Conservation (phyloP, 2,797 vertebrate species). For the Leucoraja ocellata region DNA sequence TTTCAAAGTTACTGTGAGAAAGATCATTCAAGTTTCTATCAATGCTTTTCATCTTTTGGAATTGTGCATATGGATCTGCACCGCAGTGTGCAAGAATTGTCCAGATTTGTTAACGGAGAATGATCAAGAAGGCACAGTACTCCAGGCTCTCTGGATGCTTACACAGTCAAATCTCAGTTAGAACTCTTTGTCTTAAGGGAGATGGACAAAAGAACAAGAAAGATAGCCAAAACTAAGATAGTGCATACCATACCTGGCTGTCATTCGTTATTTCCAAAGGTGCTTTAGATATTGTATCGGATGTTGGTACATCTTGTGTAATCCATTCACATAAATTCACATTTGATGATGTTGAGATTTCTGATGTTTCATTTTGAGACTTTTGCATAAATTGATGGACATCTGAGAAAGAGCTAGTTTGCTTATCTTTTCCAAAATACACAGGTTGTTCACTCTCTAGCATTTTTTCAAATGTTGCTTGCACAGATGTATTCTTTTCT, state of each 20-base stretch:
- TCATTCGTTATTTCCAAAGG: background rate
- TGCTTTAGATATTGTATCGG: too few species aligned
- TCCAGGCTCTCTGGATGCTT: background rate
- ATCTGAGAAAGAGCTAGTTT: background rate
- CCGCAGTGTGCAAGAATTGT: background rate
- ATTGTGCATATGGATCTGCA: background rate
- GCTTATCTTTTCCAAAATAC: background rate
- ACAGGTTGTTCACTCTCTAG: background rate
- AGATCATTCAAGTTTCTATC: background rate
- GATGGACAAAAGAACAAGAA: background rate
- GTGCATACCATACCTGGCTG: background rate
- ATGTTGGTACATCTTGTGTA: background rate
- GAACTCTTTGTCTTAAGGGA: background rate
- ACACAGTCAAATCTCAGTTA: background rate
- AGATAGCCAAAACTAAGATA: background rate
- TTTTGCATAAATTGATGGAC: background rate
- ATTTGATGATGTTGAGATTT: background rate
- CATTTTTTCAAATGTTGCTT: too few species aligned
- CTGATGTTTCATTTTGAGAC: background rate
- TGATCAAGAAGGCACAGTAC: background rate
- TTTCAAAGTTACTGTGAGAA: background rate
- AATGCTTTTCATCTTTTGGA: background rate
- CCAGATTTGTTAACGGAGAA: background rate
- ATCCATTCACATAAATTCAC: conserved; percentile 11
- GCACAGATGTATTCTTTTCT: background rate